These are phyloP conservation scores for Ferdinandea cuprea DNA, from an alignment of 2,888 invertebrate genomes.

Conservation along the genomic window DNA sequence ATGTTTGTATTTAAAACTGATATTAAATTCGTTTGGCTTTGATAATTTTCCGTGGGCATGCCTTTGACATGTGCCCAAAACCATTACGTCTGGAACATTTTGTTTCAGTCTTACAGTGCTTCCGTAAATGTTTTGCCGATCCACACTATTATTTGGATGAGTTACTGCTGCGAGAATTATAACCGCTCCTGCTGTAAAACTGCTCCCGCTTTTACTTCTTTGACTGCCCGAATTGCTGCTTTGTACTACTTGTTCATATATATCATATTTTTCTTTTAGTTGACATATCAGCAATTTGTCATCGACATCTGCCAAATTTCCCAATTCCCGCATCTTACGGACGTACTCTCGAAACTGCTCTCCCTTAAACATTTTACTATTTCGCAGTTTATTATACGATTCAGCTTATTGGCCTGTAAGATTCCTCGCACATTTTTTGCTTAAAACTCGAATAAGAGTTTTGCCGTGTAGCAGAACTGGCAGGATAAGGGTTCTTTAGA, in stretches of 20 bases:
- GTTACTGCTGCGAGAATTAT: background rate
- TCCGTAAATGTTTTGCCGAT: conserved; percentile 30
- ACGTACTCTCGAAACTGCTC: background rate
- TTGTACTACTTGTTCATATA: conserved; percentile 23
- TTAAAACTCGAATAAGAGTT: conserved; percentile 4
- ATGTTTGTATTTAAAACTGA: conserved; percentile 1
- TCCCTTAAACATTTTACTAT: background rate
- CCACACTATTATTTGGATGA: conserved; percentile 22
- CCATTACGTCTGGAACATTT: conserved; percentile 78
- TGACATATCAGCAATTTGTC: no score
- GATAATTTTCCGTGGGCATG: no score
- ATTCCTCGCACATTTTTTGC: background rate
- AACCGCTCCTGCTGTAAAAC: no score
- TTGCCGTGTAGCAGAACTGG: no score
- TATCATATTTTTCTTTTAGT: conserved; percentile 46
- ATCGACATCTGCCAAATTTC: background rate
- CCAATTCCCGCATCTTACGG: background rate
- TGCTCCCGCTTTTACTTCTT: background rate
- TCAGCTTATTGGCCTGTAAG: background rate
- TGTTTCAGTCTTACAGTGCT: conserved; percentile 74
- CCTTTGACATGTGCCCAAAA: conserved; percentile 76
- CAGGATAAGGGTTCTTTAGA: no score
- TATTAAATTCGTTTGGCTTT: conserved; percentile 11
- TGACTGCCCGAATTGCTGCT: background rate
- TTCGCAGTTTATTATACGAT: background rate